These are phyloP conservation scores for Spinibarbus caldwelli DNA, from an alignment of 2,797 vertebrate species.

Conservation along the genomic window DNA sequence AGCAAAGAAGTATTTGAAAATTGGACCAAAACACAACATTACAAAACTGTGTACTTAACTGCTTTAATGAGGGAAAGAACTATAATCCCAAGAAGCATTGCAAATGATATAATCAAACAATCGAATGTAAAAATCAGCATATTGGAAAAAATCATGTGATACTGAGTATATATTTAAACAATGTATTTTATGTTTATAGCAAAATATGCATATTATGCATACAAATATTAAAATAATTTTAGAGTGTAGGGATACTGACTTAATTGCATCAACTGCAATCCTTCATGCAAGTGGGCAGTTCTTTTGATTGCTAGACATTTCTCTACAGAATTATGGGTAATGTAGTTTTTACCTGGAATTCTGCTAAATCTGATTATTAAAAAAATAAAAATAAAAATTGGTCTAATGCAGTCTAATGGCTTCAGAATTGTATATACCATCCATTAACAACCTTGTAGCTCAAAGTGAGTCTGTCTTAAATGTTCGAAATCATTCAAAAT, in stretches of 20 bases:
- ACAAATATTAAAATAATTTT: neutral
- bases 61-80: neutral
- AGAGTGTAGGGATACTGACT: neutral
- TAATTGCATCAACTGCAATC: neutral
- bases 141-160: neutral
- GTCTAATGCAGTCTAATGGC: neutral
- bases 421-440: neutral
- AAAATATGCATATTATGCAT: neutral
- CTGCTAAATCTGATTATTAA: neutral
- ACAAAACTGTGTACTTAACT: neutral
- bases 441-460: neutral
- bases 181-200: neutral
- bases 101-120: neutral
- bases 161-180: neutral
- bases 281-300: neutral
- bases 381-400: too few relatives aligned
- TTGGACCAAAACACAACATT: neutral
- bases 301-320: neutral
- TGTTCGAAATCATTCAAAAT: neutral
- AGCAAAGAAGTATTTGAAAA: neutral
- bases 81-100: neutral
- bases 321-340: neutral
- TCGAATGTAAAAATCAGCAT: too few relatives aligned
- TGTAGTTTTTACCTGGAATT: neutral
- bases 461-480: neutral